Evolutionary conservation across 2,888 invertebrate genomes (phyloP), one percentile per base, ranked within the genome.

Genomic region (Philaethria dido): DNA sequence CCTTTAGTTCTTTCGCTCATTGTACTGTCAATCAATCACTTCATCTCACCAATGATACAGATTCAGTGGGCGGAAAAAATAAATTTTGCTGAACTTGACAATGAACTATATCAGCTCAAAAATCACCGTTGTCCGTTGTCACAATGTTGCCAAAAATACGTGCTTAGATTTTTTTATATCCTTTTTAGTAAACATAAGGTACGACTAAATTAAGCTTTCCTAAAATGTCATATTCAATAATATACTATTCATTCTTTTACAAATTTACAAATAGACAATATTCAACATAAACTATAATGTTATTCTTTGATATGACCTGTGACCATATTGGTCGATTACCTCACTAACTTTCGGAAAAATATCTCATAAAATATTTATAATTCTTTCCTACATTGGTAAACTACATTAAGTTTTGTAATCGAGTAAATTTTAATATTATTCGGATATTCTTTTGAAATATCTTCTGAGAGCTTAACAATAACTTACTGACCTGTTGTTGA

Each of bases 1-100:
- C 50, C 64, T 70, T 77, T 77, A 70, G 68, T 74, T 69, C 16
- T 77, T 77, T 80, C 67, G 69, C 67, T 72, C 73, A 88, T 89
- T 88, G 88, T 88, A 50, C 66, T 72, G 74, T 74, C 74, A 74
- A 70, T 74, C 74, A 52, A 52, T 33, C 52, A 29, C 11, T 52
- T 52, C 29, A 74, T 66, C 66, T 63, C 67, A 59, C 66, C 66
- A 69, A 62, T 64, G 61, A 64, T 39, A 57, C 57, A 33, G 20
- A 66, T 52, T 52, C 64, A 36, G 64, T 62, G 62, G 70, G 64
- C 54, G 69, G 64, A 22, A 64, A 55, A 66, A 61, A 69, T 55
- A 50, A 22, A 22, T 65, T 68, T 66, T 45, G 57, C 69, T 61
- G 66, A 61, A 66, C 66, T 69, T 69, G 69, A 67, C 69, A 70